These are phyloP conservation scores for Ranitomeya imitator DNA, from an alignment of 2,113 vertebrate species.

Conservation along the genomic window DNA sequence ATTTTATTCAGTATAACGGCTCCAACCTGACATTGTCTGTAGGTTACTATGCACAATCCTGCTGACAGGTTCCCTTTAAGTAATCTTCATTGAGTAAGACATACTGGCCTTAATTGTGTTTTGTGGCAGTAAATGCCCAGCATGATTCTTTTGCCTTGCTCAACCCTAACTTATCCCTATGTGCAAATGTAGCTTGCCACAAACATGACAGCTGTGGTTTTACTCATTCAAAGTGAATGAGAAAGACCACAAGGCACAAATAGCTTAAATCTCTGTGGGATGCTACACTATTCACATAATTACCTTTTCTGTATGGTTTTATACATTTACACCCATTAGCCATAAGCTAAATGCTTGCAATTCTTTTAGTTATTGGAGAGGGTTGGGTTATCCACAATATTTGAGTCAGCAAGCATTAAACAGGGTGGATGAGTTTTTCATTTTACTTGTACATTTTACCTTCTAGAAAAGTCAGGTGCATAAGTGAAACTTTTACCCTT, in stretches of 20 bases:
- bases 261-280: too few species aligned
- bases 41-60: too few species aligned
- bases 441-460: background rate
- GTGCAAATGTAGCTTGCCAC: too few species aligned
- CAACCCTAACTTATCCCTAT: too few species aligned
- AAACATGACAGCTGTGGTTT: too few species aligned
- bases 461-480: background rate
- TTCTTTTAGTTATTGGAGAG: background rate
- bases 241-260: too few species aligned
- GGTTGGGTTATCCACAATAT: background rate
- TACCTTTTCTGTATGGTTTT: background rate
- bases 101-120: background rate
- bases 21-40: too few species aligned
- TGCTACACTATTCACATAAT: background rate
- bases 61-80: too few species aligned
- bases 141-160: background rate
- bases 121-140: background rate
- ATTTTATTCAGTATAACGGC: too few species aligned
- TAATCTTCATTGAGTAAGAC: too few species aligned
- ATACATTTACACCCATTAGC: background rate
- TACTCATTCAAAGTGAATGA: too few species aligned
- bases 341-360: constrained; percentile 1
- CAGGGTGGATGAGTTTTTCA: constrained; percentile 23
- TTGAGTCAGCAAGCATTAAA: constrained; percentile 21
- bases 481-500: background rate